phyloP scores from a whole-genome alignment of 1,140 invertebrate species.

The Heliothis virescens region DNA sequence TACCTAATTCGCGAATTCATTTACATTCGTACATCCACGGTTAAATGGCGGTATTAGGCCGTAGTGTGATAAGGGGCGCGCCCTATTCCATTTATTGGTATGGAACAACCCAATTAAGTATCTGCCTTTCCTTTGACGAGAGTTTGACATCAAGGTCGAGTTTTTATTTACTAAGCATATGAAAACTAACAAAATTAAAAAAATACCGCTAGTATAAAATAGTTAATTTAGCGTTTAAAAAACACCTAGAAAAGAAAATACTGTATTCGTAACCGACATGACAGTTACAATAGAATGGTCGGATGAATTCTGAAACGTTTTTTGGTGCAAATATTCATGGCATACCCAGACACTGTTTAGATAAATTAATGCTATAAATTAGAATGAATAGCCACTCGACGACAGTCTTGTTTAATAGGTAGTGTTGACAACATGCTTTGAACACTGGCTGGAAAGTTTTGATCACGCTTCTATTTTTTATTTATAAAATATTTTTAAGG shows the following conservation, averaged over 20 bases:
- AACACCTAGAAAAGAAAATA: too few species aligned
- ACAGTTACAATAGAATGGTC: background rate
- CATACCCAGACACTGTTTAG: conserved; percentile 15
- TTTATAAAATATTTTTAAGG: background rate
- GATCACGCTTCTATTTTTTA: background rate
- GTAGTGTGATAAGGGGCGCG: background rate
- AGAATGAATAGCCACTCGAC: conserved; percentile 34
- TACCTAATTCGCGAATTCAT: background rate
- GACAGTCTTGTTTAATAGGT: conserved; percentile 47
- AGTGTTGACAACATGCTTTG: conserved; percentile 12
- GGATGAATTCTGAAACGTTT: background rate
- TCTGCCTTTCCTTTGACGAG: background rate
- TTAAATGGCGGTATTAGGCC: background rate
- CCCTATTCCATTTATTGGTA: conserved; percentile 13
- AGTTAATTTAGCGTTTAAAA: background rate
- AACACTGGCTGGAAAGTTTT: background rate
- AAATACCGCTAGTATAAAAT: too few species aligned
- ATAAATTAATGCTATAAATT: conserved; percentile 49
- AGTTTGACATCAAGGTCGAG: background rate
- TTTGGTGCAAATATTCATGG: background rate
- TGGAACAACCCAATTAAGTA: conserved; percentile 1
- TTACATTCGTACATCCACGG: background rate
- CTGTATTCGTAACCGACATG: too few species aligned
- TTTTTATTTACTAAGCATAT: too few species aligned
- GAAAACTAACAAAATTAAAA: too few species aligned